Conservation (phyloP, 2,113 vertebrate species). For the Stigmatopora argus region DNA sequence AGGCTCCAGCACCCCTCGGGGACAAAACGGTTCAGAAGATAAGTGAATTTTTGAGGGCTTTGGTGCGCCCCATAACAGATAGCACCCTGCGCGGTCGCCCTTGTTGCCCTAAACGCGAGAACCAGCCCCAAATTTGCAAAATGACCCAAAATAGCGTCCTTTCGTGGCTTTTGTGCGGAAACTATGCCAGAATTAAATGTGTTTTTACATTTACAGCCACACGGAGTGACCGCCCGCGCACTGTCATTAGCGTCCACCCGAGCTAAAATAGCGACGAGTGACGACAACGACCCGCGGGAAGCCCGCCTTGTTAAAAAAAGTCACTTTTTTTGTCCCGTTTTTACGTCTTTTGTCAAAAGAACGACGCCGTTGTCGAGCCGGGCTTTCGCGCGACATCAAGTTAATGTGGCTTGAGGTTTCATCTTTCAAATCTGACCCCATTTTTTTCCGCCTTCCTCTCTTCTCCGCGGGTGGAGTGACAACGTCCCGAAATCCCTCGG, state of each 20-base stretch:
- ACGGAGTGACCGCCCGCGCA: conserved; percentile 49
- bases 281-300: conserved; percentile 13
- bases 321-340: neutral
- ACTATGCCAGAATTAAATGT: conserved; percentile 34
- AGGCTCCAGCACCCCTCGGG: too few species aligned
- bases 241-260: conserved; percentile 43
- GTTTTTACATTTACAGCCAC: conserved; percentile 63
- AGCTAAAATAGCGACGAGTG: conserved; percentile 33
- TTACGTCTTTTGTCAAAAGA: too few species aligned
- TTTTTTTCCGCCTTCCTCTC: conserved; percentile 1
- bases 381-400: too few species aligned
- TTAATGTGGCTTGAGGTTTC: conserved; percentile 69
- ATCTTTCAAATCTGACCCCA: conserved; percentile 69
- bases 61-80: too few species aligned
- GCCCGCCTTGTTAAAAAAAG: neutral
- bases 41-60: too few species aligned
- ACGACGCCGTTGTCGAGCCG: too few species aligned
- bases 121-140: too few species aligned
- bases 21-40: too few species aligned
- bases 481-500: neutral
- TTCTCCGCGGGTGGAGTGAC: conserved; percentile 12
- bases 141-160: conserved; percentile 52
- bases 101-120: too few species aligned
- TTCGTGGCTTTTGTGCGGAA: conserved; percentile 58
- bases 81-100: too few species aligned